Conservation (phyloP, 2,113 vertebrate genomes). For the Neomonachus schauinslandi region DNA sequence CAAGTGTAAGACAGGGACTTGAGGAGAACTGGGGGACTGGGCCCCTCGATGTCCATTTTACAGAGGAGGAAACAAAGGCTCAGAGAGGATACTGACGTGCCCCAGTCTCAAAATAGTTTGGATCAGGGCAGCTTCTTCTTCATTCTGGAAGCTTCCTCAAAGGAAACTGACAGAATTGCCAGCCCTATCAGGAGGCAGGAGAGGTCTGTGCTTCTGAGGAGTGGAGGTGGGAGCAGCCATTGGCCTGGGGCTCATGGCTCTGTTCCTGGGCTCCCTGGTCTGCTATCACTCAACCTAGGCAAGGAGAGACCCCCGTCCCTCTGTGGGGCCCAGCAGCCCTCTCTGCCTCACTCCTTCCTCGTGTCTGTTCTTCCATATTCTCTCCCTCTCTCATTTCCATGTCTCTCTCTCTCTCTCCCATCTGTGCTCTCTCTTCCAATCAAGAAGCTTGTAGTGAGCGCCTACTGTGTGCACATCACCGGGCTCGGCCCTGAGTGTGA, state of each 20-base stretch:
- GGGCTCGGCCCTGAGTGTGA: neutral
- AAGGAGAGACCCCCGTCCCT: neutral
- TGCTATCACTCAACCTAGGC: neutral
- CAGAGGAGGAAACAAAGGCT: neutral
- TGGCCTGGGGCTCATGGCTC: neutral
- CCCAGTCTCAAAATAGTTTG: neutral
- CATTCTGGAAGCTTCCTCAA: neutral
- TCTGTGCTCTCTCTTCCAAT: neutral
- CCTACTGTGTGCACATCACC: neutral
- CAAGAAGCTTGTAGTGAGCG: neutral
- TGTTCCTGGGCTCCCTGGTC: neutral
- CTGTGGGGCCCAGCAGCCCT: neutral
- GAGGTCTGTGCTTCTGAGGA: neutral
- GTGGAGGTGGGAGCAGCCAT: neutral
- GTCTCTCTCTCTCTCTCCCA: neutral
- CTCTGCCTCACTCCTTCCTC: neutral
- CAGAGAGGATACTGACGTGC: neutral
- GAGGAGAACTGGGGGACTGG: neutral
- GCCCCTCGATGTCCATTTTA: neutral
- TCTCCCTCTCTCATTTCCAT: neutral
- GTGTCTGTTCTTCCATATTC: neutral
- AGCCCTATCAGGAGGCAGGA: neutral
- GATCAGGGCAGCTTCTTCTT: neutral
- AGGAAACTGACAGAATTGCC: neutral
- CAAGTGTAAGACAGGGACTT: neutral